These are phyloP conservation scores for Silvanus unidentatus DNA, from an alignment of 2,888 invertebrate genomes.

Conservation along the genomic window DNA sequence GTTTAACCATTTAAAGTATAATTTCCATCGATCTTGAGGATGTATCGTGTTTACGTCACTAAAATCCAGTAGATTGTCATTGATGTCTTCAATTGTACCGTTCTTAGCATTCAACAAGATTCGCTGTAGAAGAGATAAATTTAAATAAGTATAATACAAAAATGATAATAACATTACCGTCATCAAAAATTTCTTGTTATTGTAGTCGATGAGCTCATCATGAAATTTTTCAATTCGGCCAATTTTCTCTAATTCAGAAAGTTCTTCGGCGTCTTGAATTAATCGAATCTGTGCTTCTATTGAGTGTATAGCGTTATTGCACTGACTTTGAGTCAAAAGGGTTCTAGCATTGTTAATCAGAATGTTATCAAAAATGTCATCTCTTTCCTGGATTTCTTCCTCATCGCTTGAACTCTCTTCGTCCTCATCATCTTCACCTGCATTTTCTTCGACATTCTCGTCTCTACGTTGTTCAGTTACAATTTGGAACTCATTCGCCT, in stretches of 20 bases:
- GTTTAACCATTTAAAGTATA: conserved; percentile 38
- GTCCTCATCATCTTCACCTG: conserved; percentile 6
- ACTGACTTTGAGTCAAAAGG: too few relatives aligned
- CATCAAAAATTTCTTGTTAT: too few relatives aligned
- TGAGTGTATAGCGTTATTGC: background rate
- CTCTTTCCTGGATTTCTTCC: too few relatives aligned
- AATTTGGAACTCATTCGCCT: too few relatives aligned
- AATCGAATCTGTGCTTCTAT: background rate
- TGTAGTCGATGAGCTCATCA: too few relatives aligned
- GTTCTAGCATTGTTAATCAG: background rate
- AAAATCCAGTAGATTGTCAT: conserved; percentile 16
- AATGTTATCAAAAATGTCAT: conserved; percentile 17
- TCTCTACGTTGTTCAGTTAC: too few relatives aligned
- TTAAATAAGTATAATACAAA: too few relatives aligned
- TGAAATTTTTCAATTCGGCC: too few relatives aligned
- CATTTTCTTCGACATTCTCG: background rate
- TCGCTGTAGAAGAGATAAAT: too few relatives aligned
- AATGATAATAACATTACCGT: too few relatives aligned
- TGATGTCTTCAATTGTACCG: background rate
- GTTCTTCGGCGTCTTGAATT: background rate
- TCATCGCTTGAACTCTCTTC: conserved; percentile 3
- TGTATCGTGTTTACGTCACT: conserved; percentile 26
- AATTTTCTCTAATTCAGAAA: too few relatives aligned
- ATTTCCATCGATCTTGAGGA: conserved; percentile 33
- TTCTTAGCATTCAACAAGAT: too few relatives aligned